Conservation (phyloP, 1,140 invertebrate species). For the Plectrocnemia conspersa region DNA sequence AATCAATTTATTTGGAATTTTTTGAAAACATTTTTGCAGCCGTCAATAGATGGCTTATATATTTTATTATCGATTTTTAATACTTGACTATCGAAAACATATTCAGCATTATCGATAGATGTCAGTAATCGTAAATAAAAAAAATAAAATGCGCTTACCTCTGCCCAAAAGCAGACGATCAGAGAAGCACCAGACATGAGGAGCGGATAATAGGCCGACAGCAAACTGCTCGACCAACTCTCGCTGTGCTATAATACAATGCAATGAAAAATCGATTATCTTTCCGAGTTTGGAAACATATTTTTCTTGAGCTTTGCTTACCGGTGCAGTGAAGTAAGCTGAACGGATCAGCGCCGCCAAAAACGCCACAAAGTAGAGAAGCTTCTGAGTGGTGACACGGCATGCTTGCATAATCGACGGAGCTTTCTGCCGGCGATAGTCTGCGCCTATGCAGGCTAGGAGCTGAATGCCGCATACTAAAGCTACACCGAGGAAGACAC, state of each 20-base stretch:
- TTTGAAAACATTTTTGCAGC: too few species aligned
- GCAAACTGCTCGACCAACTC: slow-evolving; percentile 76
- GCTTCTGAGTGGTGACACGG: slow-evolving; percentile 85
- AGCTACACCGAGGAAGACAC: slow-evolving; percentile 78
- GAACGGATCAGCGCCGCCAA: slow-evolving; percentile 79
- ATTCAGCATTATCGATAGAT: too few species aligned
- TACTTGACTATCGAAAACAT: too few species aligned
- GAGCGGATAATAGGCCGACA: slow-evolving; percentile 87
- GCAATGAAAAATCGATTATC: too few species aligned
- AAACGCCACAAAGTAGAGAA: slow-evolving; percentile 85
- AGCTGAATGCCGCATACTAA: slow-evolving; percentile 84
- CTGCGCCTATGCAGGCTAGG: slow-evolving; percentile 74
- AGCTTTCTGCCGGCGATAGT: slow-evolving; percentile 78
- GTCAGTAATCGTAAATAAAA: too few species aligned
- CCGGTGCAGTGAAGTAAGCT: slow-evolving; percentile 85
- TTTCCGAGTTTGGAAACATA: too few species aligned
- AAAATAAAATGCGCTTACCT: too few species aligned
- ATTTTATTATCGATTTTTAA: too few species aligned
- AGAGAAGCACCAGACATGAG: slow-evolving; percentile 84
- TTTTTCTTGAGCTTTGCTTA: slow-evolving; percentile 59
- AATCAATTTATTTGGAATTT: too few species aligned
- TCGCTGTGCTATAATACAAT: slow-evolving; percentile 55
- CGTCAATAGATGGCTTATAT: too few species aligned
- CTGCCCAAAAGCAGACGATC: slow-evolving; percentile 93
- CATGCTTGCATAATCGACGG: slow-evolving; percentile 75